Evolutionary conservation across 2,113 vertebrate species (phyloP).

Genomic region (Xiphophorus maculatus): DNA sequence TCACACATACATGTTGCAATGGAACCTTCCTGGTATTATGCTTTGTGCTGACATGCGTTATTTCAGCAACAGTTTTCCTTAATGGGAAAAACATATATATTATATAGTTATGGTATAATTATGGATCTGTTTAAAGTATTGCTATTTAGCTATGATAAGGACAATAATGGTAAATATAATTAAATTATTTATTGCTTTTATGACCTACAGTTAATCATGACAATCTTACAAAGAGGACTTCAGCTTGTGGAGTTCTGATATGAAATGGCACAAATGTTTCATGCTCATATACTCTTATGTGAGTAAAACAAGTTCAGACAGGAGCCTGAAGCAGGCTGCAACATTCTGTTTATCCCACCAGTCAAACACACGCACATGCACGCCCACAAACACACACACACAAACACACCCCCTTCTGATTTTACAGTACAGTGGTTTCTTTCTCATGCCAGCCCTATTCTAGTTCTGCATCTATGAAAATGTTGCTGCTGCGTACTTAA

Average conservation of each 20-base stretch:
- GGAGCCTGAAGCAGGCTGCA: conserved; percentile 30
- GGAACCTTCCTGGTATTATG: conserved; percentile 13
- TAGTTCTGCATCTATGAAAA: conserved; percentile 42
- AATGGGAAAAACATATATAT: too few species aligned
- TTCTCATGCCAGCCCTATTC: conserved; percentile 42
- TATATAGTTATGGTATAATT: too few species aligned
- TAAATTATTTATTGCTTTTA: neutral
- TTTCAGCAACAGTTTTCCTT: neutral
- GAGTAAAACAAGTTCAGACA: conserved; percentile 48
- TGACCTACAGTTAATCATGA: neutral
- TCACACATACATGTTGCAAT: conserved; percentile 2
- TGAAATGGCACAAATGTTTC: conserved; percentile 16
- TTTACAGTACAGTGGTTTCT: conserved; percentile 35
- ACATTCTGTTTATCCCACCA: conserved; percentile 27
- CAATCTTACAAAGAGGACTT: neutral
- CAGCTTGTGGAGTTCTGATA: conserved; percentile 2
- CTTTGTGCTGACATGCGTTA: neutral
- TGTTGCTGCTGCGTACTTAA: conserved; percentile 38
- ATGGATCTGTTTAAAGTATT: too few species aligned
- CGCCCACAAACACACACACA: conserved; percentile 1
- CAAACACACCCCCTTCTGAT: conserved; percentile 2
- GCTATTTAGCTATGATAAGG: too few species aligned
- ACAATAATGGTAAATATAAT: neutral
- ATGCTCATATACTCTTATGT: conserved; percentile 6
- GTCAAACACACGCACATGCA: neutral